Evolutionary conservation across 2,888 invertebrate species (phyloP).

Genomic region (Drosophila gaucha): DNA sequence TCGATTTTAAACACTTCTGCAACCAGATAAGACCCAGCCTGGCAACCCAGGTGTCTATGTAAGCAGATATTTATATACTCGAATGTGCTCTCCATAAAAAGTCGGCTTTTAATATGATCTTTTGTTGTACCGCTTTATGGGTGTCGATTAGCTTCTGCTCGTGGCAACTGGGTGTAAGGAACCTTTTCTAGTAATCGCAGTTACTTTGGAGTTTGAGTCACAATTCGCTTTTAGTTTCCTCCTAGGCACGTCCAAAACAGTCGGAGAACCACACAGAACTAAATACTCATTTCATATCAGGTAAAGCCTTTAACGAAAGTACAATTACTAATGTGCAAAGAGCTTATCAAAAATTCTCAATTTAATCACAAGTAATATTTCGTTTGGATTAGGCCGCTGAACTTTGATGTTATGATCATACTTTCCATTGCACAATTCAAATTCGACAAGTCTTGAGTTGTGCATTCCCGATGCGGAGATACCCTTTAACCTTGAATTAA

Average conservation of each 20-base stretch:
- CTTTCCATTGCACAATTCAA: constrained; percentile 15
- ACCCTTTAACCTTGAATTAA: background rate
- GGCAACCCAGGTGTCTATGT: constrained; percentile 8
- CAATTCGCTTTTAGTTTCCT: background rate
- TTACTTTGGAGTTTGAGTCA: background rate
- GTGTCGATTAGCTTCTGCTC: background rate
- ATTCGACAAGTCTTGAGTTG: background rate
- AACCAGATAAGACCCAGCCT: constrained; percentile 24
- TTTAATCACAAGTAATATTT: constrained; percentile 7
- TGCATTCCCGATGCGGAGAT: background rate
- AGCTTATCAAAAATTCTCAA: constrained; percentile 34
- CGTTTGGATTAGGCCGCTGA: constrained; percentile 46
- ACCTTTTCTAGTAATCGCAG: background rate
- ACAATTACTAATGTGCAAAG: constrained; percentile 2
- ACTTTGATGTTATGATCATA: constrained; percentile 50
- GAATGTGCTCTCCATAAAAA: background rate
- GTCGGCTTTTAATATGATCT: background rate
- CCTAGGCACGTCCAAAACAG: constrained; percentile 13
- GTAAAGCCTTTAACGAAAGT: constrained; percentile 6
- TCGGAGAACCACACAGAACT: constrained; percentile 14
- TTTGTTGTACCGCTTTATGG: background rate
- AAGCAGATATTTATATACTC: background rate
- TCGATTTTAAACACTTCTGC: constrained; percentile 30
- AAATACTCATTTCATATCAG: background rate
- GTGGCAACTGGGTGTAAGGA: background rate